Evolutionary conservation across 2,888 invertebrate species (phyloP).

Genomic region (Caenorhabditis japonica): DNA sequence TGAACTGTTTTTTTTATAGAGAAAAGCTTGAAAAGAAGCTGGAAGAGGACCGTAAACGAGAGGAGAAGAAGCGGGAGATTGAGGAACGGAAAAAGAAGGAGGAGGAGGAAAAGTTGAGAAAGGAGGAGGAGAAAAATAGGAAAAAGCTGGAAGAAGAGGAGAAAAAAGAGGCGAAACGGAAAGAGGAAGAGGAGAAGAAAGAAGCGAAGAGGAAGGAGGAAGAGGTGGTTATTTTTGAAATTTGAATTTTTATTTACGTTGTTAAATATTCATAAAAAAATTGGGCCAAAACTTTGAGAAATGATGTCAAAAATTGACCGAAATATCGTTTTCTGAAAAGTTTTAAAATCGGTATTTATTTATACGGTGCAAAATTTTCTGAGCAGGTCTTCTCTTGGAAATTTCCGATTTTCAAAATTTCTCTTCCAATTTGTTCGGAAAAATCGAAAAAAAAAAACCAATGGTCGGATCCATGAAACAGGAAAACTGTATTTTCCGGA

Average conservation of each 20-base stretch:
- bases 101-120: conserved; percentile 53
- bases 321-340: no score
- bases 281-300: no score
- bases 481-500: no score
- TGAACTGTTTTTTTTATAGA: conserved; percentile 17
- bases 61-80: conserved; percentile 48
- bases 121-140: conserved; percentile 53
- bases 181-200: conserved; percentile 55
- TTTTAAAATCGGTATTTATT: no score
- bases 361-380: no score
- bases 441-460: no score
- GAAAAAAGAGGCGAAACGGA: conserved; percentile 33
- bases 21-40: conserved; percentile 51
- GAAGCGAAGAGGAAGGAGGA: conserved; percentile 59
- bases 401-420: not conserved
- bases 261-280: no score
- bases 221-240: conserved; percentile 32
- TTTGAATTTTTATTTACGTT: not conserved
- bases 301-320: no score
- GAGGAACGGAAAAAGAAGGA: conserved; percentile 52
- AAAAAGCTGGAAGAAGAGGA: conserved; percentile 48
- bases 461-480: no score
- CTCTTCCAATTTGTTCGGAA: not conserved
- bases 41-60: conserved; percentile 54
- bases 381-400: no score